Conservation (phyloP, 2,113 vertebrate genomes). For the Grantiella picta region DNA sequence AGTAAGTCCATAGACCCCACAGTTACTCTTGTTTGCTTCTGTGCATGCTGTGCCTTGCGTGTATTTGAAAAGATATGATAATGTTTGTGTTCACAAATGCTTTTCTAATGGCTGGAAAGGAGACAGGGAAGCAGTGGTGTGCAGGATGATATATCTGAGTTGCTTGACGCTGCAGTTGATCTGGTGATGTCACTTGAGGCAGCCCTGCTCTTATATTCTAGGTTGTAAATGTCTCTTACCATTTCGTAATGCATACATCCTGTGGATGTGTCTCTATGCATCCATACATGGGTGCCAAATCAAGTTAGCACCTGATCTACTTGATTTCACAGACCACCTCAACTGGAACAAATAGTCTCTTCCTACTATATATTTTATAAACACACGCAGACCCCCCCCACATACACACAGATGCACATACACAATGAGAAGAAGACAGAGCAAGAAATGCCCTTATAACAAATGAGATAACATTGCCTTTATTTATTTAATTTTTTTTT, state of each 20-base stretch:
- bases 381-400: not conserved
- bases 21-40: conserved; percentile 11
- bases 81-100: conserved; percentile 22
- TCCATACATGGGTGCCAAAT: conserved; percentile 70
- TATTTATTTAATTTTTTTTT: not conserved
- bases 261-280: conserved; percentile 64
- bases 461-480: not conserved
- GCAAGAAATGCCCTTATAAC: not conserved
- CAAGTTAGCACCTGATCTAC: conserved; percentile 67
- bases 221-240: conserved; percentile 77
- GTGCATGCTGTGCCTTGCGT: not conserved
- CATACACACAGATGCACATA: not conserved
- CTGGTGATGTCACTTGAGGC: conserved; percentile 80
- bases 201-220: conserved; percentile 74
- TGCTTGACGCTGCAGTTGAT: conserved; percentile 73
- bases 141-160: conserved; percentile 66
- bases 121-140: conserved; percentile 47
- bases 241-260: conserved; percentile 74
- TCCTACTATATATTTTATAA: conserved; percentile 35
- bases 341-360: conserved; percentile 57
- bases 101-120: conserved; percentile 43
- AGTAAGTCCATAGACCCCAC: not conserved
- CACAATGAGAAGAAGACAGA: not conserved
- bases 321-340: conserved; percentile 67
- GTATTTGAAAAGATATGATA: conserved; percentile 21